Conservation (phyloP, 1,140 invertebrate genomes). For the Ceratina calcarata region DNA sequence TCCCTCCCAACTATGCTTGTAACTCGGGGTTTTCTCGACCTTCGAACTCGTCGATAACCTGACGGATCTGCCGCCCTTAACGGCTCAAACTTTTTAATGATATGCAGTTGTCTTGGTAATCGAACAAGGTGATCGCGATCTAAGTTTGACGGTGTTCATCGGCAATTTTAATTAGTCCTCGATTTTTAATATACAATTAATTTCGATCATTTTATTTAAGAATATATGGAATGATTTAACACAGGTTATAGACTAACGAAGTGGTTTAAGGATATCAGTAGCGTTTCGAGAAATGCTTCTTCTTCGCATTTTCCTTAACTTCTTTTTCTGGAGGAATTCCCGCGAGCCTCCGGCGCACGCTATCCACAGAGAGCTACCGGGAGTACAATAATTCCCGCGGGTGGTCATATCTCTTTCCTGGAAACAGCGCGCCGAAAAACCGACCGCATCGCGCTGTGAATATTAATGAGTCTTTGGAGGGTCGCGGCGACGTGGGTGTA, state of each 20-base stretch:
- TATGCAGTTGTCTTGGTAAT: neutral
- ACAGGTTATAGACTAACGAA: no score
- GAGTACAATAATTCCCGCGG: slow-evolving; percentile 73
- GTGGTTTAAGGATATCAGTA: no score
- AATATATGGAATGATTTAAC: no score
- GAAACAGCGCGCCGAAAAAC: slow-evolving; percentile 76
- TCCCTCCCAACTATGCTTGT: slow-evolving; percentile 26
- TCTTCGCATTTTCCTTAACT: neutral
- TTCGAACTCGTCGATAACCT: slow-evolving; percentile 3
- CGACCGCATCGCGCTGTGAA: slow-evolving; percentile 73
- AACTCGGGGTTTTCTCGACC: slow-evolving; percentile 21
- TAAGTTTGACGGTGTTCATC: neutral
- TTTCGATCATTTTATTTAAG: no score
- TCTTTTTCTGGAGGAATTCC: slow-evolving; percentile 23
- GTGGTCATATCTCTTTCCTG: slow-evolving; percentile 74
- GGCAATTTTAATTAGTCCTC: no score
- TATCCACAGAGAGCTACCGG: slow-evolving; percentile 23
- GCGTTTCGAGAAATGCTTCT: neutral
- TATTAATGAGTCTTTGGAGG: slow-evolving; percentile 74
- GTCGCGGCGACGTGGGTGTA: slow-evolving; percentile 49
- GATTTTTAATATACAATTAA: no score
- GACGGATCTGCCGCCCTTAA: no score
- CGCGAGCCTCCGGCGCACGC: neutral
- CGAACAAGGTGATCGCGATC: no score
- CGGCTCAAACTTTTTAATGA: neutral